Evolutionary conservation across 2,113 vertebrate species (phyloP), one percentile per base, ranked within the genome.

Genomic region (Oncorhynchus mykiss): DNA sequence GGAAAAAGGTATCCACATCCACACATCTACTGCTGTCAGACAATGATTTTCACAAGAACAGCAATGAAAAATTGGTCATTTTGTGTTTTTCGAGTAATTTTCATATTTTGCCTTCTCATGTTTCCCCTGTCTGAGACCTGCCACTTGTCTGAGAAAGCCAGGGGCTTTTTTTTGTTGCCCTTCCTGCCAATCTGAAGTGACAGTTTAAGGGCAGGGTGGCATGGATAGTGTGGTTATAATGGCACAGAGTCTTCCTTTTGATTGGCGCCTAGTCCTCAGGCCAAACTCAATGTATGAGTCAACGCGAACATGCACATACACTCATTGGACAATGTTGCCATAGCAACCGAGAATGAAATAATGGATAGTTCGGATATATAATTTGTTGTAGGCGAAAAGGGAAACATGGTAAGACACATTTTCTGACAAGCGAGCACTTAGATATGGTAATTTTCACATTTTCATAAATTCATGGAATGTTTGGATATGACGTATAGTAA

Each of bases 251-350:
- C 78, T 68, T 51, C 64, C 69, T 87, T 84, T 87, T 90, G 89
- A 92, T 91, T 88, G 91, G 91, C 87, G 85, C 87, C 90, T 87
- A 75, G 77, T 73, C 82, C 74, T 73, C 54, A 80, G 82, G 82
- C 71, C 16, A 48, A 16, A 79, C 78, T 80, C 69, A 18, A 34
- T 54, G 71, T 57, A n/a, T 90, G 87, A 90, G 80, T 91, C 88
- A 89, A 86, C 73, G 39, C 29, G 75, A 73, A 20, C 49, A 60
- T 22, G 76, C 25, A 29, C 80, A 67, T 75, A 72, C 74, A 80
- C 76, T 80, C 39, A 76, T 64, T 75, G 77, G 84, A 76, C 69
- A 60, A 67, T 20, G 60, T 85, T 29, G 59, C 49, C 81, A 77
- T 80, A 78, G 88, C 74, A 76, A 91, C 7, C 79, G 0, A 45